Evolutionary conservation across 2,888 invertebrate species (phyloP).

Genomic region (Agrotis clavis): DNA sequence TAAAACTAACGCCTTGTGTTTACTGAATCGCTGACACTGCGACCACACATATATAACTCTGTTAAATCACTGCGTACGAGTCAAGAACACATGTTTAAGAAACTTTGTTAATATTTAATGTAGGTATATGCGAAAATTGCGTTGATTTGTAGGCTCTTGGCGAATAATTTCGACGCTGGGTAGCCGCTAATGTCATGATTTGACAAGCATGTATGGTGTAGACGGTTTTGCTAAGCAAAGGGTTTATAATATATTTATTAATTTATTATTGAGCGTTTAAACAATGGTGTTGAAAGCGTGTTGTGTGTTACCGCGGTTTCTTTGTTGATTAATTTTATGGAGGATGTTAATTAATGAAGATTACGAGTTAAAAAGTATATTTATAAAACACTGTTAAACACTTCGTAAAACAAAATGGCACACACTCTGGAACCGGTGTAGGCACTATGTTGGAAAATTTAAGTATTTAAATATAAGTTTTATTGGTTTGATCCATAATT

Average conservation of each 20-base stretch:
- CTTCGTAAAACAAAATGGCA: too few species aligned
- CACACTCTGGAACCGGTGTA: too few species aligned
- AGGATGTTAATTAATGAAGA: not conserved
- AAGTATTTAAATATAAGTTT: too few species aligned
- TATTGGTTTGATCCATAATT: too few species aligned
- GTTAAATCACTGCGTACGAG: conserved; percentile 73
- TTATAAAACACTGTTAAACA: too few species aligned
- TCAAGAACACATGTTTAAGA: conserved; percentile 89
- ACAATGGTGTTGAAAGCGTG: conserved; percentile 35
- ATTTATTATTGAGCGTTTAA: conserved; percentile 40
- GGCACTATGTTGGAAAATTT: too few species aligned
- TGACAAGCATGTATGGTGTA: conserved; percentile 75
- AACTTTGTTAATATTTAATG: conserved; percentile 90
- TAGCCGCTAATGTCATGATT: conserved; percentile 85
- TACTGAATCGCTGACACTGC: conserved; percentile 54
- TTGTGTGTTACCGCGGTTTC: conserved; percentile 20
- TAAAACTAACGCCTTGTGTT: not conserved
- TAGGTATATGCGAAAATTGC: conserved; percentile 75
- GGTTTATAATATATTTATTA: conserved; percentile 53
- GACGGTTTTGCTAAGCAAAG: conserved; percentile 53
- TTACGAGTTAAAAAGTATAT: not conserved
- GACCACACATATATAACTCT: conserved; percentile 45
- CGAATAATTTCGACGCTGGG: conserved; percentile 83
- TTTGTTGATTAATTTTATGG: conserved; percentile 17
- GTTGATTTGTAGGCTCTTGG: conserved; percentile 86